These are phyloP conservation scores for Plecturocebus donacophilus DNA, from an alignment of 2,113 vertebrate species.

Conservation along the genomic window DNA sequence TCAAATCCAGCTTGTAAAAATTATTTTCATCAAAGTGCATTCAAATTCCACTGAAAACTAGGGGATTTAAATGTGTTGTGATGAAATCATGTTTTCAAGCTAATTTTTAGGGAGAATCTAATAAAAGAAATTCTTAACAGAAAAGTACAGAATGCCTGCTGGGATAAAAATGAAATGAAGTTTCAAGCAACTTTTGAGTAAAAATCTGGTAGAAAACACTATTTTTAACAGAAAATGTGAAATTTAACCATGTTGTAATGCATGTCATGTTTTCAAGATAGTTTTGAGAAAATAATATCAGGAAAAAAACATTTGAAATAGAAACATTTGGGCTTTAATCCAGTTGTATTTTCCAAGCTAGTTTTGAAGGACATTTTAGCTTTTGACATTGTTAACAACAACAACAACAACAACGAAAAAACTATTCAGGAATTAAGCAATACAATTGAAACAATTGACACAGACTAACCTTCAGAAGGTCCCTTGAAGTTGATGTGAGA, in stretches of 20 bases:
- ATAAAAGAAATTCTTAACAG: conserved; percentile 42
- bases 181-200: conserved; percentile 4
- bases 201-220: conserved; percentile 35
- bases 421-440: neutral
- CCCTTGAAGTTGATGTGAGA: neutral
- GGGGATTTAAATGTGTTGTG: neutral
- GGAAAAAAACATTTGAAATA: neutral
- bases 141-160: conserved; percentile 13
- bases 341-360: neutral
- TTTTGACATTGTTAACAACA: neutral
- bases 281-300: neutral
- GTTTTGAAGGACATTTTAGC: neutral
- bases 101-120: conserved; percentile 32
- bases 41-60: conserved; percentile 24
- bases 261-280: conserved; percentile 38
- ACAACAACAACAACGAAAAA: neutral
- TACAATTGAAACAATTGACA: neutral
- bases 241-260: conserved; percentile 1
- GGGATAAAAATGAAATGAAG: conserved; percentile 34
- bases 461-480: neutral
- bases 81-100: neutral
- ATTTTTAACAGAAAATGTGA: conserved; percentile 28
- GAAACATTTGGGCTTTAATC: neutral
- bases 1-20: neutral
- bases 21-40: neutral